Evolutionary conservation across 2,797 vertebrate genomes (phyloP).

Genomic region (Psittacula derbiana): DNA sequence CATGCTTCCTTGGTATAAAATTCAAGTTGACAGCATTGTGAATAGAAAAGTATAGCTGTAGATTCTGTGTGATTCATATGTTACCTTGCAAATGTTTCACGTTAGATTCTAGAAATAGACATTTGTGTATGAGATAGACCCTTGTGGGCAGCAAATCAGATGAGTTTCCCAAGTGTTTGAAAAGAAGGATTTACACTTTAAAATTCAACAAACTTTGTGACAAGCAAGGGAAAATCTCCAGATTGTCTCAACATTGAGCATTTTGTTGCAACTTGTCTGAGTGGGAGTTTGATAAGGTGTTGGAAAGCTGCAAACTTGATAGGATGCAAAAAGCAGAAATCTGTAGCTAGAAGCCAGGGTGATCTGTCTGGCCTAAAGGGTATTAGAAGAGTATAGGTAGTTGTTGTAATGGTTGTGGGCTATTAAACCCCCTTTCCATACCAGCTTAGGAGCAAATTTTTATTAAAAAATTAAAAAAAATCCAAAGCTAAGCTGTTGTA

Average conservation of each 20-base stretch:
- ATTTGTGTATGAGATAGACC: constrained; percentile 10
- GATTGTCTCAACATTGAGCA: constrained; percentile 48
- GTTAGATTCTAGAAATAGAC: constrained; percentile 27
- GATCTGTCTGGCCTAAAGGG: neutral
- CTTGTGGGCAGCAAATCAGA: neutral
- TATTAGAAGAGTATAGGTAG: neutral
- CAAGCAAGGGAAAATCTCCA: constrained; percentile 45
- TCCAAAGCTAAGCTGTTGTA: neutral
- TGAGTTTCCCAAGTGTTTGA: constrained; percentile 10
- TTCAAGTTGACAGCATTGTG: constrained; percentile 28
- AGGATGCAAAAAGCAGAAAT: neutral
- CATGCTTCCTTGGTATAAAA: constrained; percentile 6
- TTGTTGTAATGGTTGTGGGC: neutral
- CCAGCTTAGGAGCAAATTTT: neutral
- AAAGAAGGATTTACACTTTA: neutral
- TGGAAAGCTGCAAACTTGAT: neutral
- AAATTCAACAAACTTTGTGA: constrained; percentile 39
- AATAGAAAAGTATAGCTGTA: neutral
- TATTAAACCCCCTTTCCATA: neutral
- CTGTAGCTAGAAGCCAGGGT: neutral
- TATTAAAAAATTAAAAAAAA: neutral
- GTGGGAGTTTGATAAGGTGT: constrained; percentile 24
- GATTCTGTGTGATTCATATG: neutral
- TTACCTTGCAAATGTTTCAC: constrained; percentile 39
- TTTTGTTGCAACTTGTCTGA: constrained; percentile 44